Evolutionary conservation across 1,140 invertebrate genomes (phyloP), one percentile per base, ranked within the genome.

Genomic region (Drosophila sechellia): DNA sequence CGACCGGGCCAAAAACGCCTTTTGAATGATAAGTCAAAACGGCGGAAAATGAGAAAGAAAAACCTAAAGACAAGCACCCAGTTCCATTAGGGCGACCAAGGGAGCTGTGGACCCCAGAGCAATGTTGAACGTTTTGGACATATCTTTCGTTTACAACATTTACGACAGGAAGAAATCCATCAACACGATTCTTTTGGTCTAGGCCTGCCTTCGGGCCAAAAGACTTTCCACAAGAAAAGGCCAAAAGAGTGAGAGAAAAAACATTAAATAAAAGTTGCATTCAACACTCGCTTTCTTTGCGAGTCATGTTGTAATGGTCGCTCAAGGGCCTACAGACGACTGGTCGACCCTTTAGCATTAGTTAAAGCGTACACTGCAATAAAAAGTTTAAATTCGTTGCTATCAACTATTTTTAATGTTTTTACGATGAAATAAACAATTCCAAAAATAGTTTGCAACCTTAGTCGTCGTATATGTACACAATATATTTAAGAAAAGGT

Each of bases 131-230:
- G 60, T 58, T 69, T 77, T 75, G 66, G 81, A 64, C 83, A 78
- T 57, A 63, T 75, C 63, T 79, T 58, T 64, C 17, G 63, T 54
- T 54, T 49, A 73, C 61, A 73, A 76, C 61, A 81, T 81, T 87
- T 87, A 86, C 77, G 84, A 89, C 83, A 87, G 83, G 84, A 89
- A 87, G 84, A 89, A 73, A 87, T 87, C 83, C 83, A 87, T 87
- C 83, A 87, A 79, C 84, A 73, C 79, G 66, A 72, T 83, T 83
- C 79, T 83, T 78, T 56, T 57, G 69, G 59, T 57, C 77, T 72
- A 59, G 48, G 54, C 68, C 66, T 68, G 73, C 56, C 74, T 45
- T 52, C 15, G n/a, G 59, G 61, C 57, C 55, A 69, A 71, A 37
- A 76, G 64, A 61, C 73, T 81, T 81, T 77, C 69, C 42, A 65